phyloP scores from a whole-genome alignment of 2,797 vertebrate species.

The Pogonophryne albipinna region DNA sequence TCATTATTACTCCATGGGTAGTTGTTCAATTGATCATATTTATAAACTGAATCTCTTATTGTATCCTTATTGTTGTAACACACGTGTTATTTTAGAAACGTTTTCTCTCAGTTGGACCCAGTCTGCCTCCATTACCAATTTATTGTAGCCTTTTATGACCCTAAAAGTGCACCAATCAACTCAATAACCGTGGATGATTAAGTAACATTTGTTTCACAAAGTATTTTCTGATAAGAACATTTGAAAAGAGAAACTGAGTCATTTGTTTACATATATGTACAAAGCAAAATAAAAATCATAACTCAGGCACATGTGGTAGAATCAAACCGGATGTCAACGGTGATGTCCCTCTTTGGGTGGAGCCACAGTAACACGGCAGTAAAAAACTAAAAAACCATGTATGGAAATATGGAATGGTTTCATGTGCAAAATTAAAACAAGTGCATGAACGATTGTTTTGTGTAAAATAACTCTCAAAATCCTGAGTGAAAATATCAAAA shows the following conservation, averaged over 20 bases:
- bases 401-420: constrained; percentile 42
- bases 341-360: constrained; percentile 61
- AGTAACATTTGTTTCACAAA: constrained; percentile 25
- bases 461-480: constrained; percentile 44
- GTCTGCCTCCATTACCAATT: constrained; percentile 27
- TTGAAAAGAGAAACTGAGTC: constrained; percentile 39
- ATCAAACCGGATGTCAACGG: constrained; percentile 70
- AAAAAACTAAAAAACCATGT: constrained; percentile 36
- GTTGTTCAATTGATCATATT: neutral
- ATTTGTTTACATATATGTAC: constrained; percentile 55
- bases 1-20: neutral
- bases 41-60: neutral
- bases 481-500: constrained; percentile 43
- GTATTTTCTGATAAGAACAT: constrained; percentile 5
- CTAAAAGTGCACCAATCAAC: constrained; percentile 15
- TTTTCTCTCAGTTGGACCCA: constrained; percentile 5
- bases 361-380: constrained; percentile 47
- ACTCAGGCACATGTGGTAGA: constrained; percentile 85
- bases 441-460: constrained; percentile 44
- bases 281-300: constrained; percentile 40
- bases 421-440: constrained; percentile 67
- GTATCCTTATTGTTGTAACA: neutral
- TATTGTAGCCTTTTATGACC: constrained; percentile 24
- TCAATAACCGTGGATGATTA: constrained; percentile 12
- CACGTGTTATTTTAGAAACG: neutral